Percentiles rank a stretch among this genome's conserved stretches.
phyloP scores from a whole-genome alignment of 2,888 invertebrate species.

The Parnassius apollo region DNA sequence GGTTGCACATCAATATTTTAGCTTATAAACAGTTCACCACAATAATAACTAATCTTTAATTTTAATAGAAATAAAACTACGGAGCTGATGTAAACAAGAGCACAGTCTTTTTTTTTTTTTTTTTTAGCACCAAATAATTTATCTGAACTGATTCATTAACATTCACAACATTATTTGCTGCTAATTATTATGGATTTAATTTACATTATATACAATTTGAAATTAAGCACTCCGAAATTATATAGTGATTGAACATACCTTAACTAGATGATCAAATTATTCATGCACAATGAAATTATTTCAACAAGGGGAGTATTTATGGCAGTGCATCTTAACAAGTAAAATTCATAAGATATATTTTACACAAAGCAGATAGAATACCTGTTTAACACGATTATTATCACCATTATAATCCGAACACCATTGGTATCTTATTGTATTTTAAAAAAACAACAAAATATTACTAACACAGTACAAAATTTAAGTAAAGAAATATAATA shows the following conservation, averaged over 20 bases:
- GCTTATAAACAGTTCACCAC: too few species aligned
- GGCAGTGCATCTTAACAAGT: not conserved
- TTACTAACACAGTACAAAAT: too few species aligned
- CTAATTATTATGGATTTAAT: conserved; percentile 24
- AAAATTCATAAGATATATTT: not conserved
- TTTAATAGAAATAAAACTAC: too few species aligned
- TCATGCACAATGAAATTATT: not conserved
- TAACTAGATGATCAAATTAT: not conserved
- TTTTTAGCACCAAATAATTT: conserved; percentile 78
- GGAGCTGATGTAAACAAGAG: too few species aligned
- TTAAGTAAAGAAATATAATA: too few species aligned
- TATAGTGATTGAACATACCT: not conserved
- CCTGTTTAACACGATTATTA: too few species aligned
- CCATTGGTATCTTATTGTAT: too few species aligned
- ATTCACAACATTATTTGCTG: conserved; percentile 22
- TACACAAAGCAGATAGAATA: not conserved
- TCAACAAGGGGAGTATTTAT: not conserved
- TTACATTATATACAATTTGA: conserved; percentile 32
- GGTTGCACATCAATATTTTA: too few species aligned
- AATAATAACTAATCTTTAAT: too few species aligned
- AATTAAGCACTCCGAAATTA: conserved; percentile 12
- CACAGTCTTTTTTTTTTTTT: too few species aligned
- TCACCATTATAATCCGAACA: too few species aligned
- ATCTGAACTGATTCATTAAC: conserved; percentile 39
- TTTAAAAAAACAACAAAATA: too few species aligned